phyloP scores from a whole-genome alignment of 2,113 vertebrate species.

The Crotalus helleri region DNA sequence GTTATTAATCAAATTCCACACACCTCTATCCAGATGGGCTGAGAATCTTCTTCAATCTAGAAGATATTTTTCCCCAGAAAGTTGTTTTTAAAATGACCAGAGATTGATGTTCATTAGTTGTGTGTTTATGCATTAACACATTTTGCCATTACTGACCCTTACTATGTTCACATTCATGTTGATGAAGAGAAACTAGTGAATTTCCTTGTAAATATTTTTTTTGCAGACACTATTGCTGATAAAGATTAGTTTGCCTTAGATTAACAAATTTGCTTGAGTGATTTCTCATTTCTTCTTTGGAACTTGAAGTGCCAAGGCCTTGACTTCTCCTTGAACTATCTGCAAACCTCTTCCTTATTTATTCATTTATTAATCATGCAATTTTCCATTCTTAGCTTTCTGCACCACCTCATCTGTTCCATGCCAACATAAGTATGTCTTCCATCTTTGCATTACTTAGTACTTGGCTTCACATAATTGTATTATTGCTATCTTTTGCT shows the following conservation, averaged over 20 bases:
- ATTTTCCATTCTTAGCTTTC: constrained; percentile 1
- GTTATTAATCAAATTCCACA: not conserved
- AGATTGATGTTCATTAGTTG: not conserved
- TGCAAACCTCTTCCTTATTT: not conserved
- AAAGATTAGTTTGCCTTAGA: not conserved
- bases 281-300: not conserved
- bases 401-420: not conserved
- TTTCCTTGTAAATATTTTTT: not conserved
- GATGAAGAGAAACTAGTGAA: not conserved
- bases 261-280: not conserved
- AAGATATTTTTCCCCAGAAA: not conserved
- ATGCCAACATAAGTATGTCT: not conserved
- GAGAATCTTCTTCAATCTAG: not conserved
- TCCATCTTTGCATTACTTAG: not conserved
- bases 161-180: not conserved
- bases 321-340: constrained; percentile 14
- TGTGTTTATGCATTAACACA: not conserved
- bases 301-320: not conserved
- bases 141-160: not conserved
- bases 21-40: not conserved
- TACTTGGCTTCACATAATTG: not conserved
- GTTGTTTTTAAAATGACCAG: not conserved
- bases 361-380: not conserved
- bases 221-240: not conserved
- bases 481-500: not conserved